Evolutionary conservation across 1,140 invertebrate genomes (phyloP), one percentile per base, ranked within the genome.

Genomic region (Drosophila tsacasi): DNA sequence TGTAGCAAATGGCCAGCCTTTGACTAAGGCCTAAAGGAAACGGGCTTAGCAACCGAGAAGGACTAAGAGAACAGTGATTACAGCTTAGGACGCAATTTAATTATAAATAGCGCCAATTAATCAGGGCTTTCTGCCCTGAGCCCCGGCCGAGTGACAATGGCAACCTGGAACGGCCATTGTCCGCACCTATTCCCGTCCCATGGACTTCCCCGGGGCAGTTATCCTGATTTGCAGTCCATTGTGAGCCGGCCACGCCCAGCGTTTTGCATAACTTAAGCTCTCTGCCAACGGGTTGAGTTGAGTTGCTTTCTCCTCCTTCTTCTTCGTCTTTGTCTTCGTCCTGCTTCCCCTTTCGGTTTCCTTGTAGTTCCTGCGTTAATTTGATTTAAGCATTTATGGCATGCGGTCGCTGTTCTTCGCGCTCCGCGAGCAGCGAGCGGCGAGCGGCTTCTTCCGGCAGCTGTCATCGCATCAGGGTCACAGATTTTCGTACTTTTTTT

Each of bases 341-440:
- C 54, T 37, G 54, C 23, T 55, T 55, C 32, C 63, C 47, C 35
- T 63, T 42, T 55, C 63, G 46, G 46, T 77, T 61, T 65, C 76
- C 54, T 39, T 57, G 54, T 39, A 57, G 54, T 72, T 75, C 46
- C 27, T 79, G 81, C 85, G 85, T 89, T 87, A 90, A 89, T 89
- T 89, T 90, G 62, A 90, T 89, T 90, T 79, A 68, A 84, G 65
- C 74, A 65, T 78, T 89, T 89, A 77, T 72, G 81, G 73, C 77
- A 78, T 75, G 77, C 76, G 67, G 76, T 76, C 21, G 58, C 55
- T 23, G 52, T 35, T 17, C 30, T 21, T 21, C 27, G n/a, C n/a
- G 49, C 50, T 19, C n/a, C 3, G n/a, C 62, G 50, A 37, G 25
- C 49, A 37, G 37, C 49, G 19, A 46, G 19, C 21, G 12, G 49